A percentile compares a stretch with the other conserved stretches of the same genome.
These are phyloP conservation scores for Volucella zonaria DNA, from an alignment of 2,888 invertebrate genomes.

Conservation along the genomic window DNA sequence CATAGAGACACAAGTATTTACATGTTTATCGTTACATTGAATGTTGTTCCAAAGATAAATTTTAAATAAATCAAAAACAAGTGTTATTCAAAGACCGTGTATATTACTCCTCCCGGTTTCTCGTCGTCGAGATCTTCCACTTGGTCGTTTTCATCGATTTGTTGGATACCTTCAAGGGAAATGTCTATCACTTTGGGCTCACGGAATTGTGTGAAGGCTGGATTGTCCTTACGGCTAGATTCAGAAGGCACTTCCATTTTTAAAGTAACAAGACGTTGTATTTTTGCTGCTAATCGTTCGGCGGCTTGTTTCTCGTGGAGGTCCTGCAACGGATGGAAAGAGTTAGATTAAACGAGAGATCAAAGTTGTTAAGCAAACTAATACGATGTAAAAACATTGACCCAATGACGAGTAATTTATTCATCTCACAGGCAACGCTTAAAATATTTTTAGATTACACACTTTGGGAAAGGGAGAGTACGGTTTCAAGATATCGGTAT, in stretches of 20 bases:
- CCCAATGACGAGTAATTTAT: too few species aligned
- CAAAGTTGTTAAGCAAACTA: neutral
- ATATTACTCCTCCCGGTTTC: constrained; percentile 75
- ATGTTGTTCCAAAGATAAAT: constrained; percentile 46
- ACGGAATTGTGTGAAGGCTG: constrained; percentile 79
- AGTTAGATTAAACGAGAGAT: neutral
- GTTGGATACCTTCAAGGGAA: constrained; percentile 78
- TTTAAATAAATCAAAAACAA: neutral
- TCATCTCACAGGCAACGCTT: too few species aligned
- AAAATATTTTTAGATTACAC: too few species aligned
- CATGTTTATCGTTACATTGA: constrained; percentile 47
- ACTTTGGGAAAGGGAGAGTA: too few species aligned
- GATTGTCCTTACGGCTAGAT: constrained; percentile 75
- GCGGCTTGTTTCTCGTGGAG: constrained; percentile 79
- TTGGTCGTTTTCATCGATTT: constrained; percentile 78
- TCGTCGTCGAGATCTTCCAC: constrained; percentile 79
- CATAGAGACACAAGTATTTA: constrained; percentile 38
- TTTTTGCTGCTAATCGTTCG: constrained; percentile 77
- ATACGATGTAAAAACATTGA: too few species aligned
- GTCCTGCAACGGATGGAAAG: constrained; percentile 74
- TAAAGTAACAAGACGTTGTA: constrained; percentile 64
- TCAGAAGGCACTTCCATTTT: constrained; percentile 76
- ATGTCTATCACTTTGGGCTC: constrained; percentile 69
- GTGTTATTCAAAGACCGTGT: constrained; percentile 56
- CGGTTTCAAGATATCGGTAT: too few species aligned